Percentiles rank a stretch among this genome's conserved stretches.
These are phyloP conservation scores for Argyresthia albistria DNA, from an alignment of 2,888 invertebrate species.

Conservation along the genomic window DNA sequence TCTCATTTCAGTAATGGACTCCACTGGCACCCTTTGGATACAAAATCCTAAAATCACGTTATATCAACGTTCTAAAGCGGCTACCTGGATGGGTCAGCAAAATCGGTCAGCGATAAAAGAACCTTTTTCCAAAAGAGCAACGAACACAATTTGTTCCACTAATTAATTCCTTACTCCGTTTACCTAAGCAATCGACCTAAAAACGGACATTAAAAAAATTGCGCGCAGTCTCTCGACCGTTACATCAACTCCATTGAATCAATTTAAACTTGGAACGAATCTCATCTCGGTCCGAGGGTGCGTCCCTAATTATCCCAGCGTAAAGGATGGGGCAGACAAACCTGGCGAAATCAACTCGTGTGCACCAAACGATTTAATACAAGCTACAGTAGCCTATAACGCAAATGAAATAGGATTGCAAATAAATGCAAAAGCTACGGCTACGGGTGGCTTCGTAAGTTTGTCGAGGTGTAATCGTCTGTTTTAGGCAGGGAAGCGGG, in stretches of 20 bases:
- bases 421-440: background rate
- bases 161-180: constrained; percentile 46
- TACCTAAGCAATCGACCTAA: constrained; percentile 18
- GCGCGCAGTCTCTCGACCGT: constrained; percentile 36
- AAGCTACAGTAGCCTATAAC: background rate
- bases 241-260: constrained; percentile 66
- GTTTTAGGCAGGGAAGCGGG: constrained; percentile 52
- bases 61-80: too few relatives aligned
- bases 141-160: constrained; percentile 15
- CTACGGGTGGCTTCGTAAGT: constrained; percentile 12
- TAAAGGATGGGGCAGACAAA: constrained; percentile 50
- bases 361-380: background rate
- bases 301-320: constrained; percentile 65
- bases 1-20: too few relatives aligned
- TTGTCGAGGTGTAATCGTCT: constrained; percentile 61
- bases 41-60: too few relatives aligned
- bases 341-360: constrained; percentile 21
- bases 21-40: too few relatives aligned
- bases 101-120: too few relatives aligned
- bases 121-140: too few relatives aligned
- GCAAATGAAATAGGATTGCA: background rate
- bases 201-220: constrained; percentile 6
- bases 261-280: constrained; percentile 58
- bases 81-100: too few relatives aligned
- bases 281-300: constrained; percentile 56